Evolutionary conservation across 2,888 invertebrate species (phyloP), one percentile per base, ranked within the genome.

Genomic region (Epistrophe eligans): DNA sequence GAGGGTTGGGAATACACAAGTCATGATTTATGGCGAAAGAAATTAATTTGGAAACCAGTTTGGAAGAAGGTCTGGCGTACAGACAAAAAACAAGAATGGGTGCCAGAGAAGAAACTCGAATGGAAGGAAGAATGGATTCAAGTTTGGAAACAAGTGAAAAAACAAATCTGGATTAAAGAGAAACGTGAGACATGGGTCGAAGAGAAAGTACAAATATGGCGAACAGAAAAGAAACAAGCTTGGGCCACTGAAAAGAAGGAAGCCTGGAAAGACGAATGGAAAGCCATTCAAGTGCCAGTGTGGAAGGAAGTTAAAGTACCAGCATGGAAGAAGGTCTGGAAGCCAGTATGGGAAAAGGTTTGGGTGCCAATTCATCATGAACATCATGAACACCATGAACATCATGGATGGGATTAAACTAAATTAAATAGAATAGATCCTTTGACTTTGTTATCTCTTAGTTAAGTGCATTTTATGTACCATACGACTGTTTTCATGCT

Each of bases 11-110:
- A 97, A 91, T 97, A 97, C 91, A 97, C 96, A 45, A 96, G 97
- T 57, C 97, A 97, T 90, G 97, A 97, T 92, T 93, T 97, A 40
- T 97, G 97, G 97, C 96, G 97, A 91, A 97, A 97, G 93, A 97
- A 96, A 91, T 93, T 97, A 15, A 82, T 93, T 90, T 95, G 95
- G 95, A 95, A 95, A 90, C 94, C 94, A 88, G 95, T 92, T 9
- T 93, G 96, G 97, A 95, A 97, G 91, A 96, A 97, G 91, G 94
- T 96, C 45, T 97, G 97, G 97, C 95, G 95, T 89, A 95, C 96
- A 2, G 96, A 96, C 55, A 96, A 97, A 92, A 96, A 96, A 91
- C 94, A 95, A 88, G 95, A 96, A 91, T 96, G 96, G 96, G 94
- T 95, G 0, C 93, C 95, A 2, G 96, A 96, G 90, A 96, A 96